These are phyloP conservation scores for Diloba caeruleocephala DNA, from an alignment of 2,888 invertebrate genomes.

Conservation along the genomic window DNA sequence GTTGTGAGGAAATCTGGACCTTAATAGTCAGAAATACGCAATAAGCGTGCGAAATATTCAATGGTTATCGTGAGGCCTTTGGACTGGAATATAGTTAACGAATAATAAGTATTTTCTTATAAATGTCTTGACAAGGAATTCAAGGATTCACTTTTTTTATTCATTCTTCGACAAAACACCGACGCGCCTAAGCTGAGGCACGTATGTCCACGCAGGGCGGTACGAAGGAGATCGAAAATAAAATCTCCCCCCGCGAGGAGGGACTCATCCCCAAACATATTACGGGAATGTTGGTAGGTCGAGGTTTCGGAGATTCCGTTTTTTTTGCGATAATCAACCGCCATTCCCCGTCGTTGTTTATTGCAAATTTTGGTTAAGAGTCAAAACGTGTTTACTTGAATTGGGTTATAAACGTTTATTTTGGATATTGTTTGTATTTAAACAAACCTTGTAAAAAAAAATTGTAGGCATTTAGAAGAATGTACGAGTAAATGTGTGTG, in stretches of 20 bases:
- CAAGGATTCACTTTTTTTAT: constrained; percentile 27
- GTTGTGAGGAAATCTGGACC: no score
- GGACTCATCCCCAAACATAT: constrained; percentile 83
- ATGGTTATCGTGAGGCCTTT: no score
- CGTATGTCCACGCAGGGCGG: constrained; percentile 80
- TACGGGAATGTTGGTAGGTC: constrained; percentile 78
- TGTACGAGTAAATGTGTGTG: no score
- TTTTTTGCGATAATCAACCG: constrained; percentile 78
- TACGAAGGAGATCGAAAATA: constrained; percentile 83
- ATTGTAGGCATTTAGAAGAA: constrained; percentile 15
- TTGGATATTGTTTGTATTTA: constrained; percentile 28
- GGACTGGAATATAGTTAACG: no score
- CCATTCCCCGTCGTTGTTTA: constrained; percentile 47
- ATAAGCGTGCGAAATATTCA: no score
- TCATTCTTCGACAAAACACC: constrained; percentile 58
- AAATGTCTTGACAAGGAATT: neutral
- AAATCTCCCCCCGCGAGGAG: constrained; percentile 76
- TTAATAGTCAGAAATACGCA: no score
- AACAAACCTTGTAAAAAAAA: constrained; percentile 9
- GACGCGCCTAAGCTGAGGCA: constrained; percentile 72
- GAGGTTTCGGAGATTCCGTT: constrained; percentile 71
- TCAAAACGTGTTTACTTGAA: constrained; percentile 33
- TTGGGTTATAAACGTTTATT: constrained; percentile 47
- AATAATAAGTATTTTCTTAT: no score
- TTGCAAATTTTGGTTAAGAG: constrained; percentile 42